phyloP scores from a whole-genome alignment of 1,140 invertebrate species.

The Polyergus mexicanus region DNA sequence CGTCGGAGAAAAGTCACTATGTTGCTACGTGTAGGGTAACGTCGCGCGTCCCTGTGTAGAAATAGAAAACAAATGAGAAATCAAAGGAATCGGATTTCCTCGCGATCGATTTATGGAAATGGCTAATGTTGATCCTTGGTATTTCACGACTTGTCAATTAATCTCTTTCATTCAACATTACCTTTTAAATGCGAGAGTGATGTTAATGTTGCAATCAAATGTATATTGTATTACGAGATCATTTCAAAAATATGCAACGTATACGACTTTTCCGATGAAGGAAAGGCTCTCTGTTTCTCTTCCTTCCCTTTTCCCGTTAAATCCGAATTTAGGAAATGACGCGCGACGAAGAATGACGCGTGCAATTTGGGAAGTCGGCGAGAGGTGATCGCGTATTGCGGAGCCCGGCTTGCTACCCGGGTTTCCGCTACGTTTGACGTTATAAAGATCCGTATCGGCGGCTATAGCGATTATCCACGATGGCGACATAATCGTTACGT shows the following conservation, averaged over 20 bases:
- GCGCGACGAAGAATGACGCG: constrained; percentile 29
- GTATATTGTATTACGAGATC: neutral
- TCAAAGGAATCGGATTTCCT: constrained; percentile 44
- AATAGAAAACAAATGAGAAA: constrained; percentile 79
- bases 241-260: neutral
- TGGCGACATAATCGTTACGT: constrained; percentile 83
- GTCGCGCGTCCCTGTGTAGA: constrained; percentile 57
- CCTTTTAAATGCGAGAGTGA: neutral
- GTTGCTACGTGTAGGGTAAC: constrained; percentile 49
- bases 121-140: neutral
- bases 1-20: constrained; percentile 73
- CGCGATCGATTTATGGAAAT: constrained; percentile 12
- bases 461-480: constrained; percentile 84
- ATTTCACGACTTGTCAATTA: neutral
- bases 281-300: neutral
- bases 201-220: neutral
- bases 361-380: constrained; percentile 24
- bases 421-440: constrained; percentile 77
- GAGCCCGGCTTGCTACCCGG: neutral
- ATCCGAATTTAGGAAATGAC: constrained; percentile 35
- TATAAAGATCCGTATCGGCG: constrained; percentile 83
- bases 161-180: neutral
- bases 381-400: constrained; percentile 5
- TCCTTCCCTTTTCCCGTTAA: neutral
- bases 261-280: neutral